Evolutionary conservation across 2,888 invertebrate species (phyloP).

Genomic region (Melieria crassipennis): DNA sequence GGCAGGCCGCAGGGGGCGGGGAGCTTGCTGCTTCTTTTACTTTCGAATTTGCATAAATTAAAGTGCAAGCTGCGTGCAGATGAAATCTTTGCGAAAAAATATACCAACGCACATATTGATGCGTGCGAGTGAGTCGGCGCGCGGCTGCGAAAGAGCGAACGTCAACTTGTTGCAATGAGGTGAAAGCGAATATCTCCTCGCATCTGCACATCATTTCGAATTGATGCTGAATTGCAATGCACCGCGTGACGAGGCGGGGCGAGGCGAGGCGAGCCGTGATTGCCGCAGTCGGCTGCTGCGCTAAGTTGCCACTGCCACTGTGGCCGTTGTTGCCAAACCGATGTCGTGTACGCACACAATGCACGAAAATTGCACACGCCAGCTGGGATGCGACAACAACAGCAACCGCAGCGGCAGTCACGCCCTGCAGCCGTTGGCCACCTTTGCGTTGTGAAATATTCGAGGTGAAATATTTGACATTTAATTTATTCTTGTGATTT

Average conservation of each 20-base stretch:
- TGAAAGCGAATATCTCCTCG: conserved; percentile 36
- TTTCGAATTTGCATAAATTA: no score
- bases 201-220: conserved; percentile 20
- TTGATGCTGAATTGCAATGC: conserved; percentile 28
- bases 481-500: neutral
- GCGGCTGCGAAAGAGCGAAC: conserved; percentile 23
- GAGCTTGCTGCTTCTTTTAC: no score
- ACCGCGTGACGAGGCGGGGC: no score
- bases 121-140: neutral
- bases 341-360: no score
- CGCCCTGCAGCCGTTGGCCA: conserved; percentile 1
- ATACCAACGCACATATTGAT: neutral
- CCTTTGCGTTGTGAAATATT: neutral
- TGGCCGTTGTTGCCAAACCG: no score
- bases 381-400: neutral
- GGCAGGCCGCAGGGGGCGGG: no score
- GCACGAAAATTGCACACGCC: neutral
- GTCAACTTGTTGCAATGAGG: conserved; percentile 35
- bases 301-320: no score
- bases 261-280: no score
- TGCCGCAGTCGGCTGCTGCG: no score
- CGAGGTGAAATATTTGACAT: conserved; percentile 1
- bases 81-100: no score
- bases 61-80: no score
- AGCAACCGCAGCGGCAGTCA: neutral